Percentiles rank a stretch among this genome's conserved stretches.
phyloP scores from a whole-genome alignment of 2,888 invertebrate species.

The Hyposoter didymator region DNA sequence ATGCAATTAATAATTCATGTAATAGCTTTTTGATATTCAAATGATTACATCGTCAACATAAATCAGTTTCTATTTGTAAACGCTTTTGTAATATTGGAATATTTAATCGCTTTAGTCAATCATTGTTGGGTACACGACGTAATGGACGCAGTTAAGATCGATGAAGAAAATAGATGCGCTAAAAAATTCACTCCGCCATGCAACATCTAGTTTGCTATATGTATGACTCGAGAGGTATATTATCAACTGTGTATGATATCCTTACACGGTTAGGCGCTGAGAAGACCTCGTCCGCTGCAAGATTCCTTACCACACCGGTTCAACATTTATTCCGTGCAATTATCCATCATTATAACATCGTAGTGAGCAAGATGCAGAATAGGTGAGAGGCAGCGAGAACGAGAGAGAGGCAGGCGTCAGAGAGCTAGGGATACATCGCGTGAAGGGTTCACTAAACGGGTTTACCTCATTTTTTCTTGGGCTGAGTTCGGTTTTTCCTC shows the following conservation, averaged over 20 bases:
- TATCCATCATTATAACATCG: conserved; percentile 65
- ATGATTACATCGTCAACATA: neutral
- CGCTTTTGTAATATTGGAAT: conserved; percentile 11
- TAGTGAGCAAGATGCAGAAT: conserved; percentile 3
- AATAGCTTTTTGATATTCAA: neutral
- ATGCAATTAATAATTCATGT: neutral
- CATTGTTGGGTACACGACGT: conserved; percentile 27
- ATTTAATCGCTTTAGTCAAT: conserved; percentile 34
- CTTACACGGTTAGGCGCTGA: conserved; percentile 18
- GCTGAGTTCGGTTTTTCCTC: conserved; percentile 21
- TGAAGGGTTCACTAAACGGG: conserved; percentile 51
- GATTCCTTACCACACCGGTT: conserved; percentile 58
- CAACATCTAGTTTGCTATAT: conserved; percentile 13
- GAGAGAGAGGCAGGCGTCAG: neutral
- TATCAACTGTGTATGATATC: conserved; percentile 36
- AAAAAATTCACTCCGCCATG: conserved; percentile 26
- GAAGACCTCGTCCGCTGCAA: conserved; percentile 38
- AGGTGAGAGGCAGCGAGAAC: neutral
- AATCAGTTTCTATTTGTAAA: conserved; percentile 4
- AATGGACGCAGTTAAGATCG: conserved; percentile 24
- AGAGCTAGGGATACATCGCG: conserved; percentile 25
- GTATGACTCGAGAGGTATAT: neutral
- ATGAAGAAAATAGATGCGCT: conserved; percentile 36
- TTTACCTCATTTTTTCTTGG: conserved; percentile 33
- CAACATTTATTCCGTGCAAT: conserved; percentile 63